These are phyloP conservation scores for Montipora foliosa DNA, from an alignment of 64 coral and sea anemone genomes.

Conservation along the genomic window DNA sequence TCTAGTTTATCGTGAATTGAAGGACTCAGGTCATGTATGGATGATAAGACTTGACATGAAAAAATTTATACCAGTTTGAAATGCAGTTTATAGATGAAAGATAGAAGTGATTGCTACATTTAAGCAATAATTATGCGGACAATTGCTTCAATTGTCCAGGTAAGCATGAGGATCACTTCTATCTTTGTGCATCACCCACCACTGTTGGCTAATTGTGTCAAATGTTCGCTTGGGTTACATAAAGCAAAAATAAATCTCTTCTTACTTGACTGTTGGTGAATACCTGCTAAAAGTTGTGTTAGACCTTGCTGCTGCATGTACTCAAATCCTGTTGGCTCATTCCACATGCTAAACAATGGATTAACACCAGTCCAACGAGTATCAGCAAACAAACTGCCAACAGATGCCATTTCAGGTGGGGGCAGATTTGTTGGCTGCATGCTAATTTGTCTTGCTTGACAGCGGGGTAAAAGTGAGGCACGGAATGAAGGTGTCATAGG, in stretches of 20 bases:
- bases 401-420: conserved; percentile 37
- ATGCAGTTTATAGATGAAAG: too few species aligned
- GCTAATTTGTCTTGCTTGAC: conserved; percentile 28
- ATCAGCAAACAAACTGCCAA: conserved; percentile 77
- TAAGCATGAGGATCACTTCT: too few species aligned
- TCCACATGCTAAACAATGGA: conserved; percentile 74
- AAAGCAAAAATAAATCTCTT: too few species aligned
- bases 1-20: too few species aligned
- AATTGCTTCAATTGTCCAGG: too few species aligned
- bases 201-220: too few species aligned
- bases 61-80: neutral
- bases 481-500: conserved; percentile 66
- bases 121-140: too few species aligned
- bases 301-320: conserved; percentile 65
- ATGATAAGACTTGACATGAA: neutral
- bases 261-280: too few species aligned
- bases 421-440: neutral
- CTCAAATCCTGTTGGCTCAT: conserved; percentile 73
- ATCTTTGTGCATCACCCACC: too few species aligned
- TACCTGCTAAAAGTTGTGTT: conserved; percentile 72
- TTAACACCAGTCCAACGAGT: conserved; percentile 86
- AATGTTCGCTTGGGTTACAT: too few species aligned
- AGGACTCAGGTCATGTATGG: too few species aligned
- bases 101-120: too few species aligned
- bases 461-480: conserved; percentile 19